Evolutionary conservation across 1,140 invertebrate genomes (phyloP).

Genomic region (Platyscapa corneri): DNA sequence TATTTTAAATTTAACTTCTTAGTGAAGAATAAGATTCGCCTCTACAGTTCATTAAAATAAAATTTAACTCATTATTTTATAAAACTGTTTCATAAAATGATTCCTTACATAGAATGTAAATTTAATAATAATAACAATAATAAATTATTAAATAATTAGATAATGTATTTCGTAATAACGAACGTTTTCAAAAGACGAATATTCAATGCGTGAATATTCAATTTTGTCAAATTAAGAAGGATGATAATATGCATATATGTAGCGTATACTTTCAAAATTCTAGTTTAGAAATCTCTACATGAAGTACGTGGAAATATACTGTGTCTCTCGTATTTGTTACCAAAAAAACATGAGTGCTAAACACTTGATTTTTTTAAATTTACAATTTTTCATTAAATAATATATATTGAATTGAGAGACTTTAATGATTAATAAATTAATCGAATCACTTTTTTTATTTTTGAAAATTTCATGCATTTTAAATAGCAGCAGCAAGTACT

Average conservation of each 20-base stretch:
- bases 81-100: slow-evolving; percentile 36
- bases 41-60: slow-evolving; percentile 18
- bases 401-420: slow-evolving; percentile 3
- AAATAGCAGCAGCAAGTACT: slow-evolving; percentile 30
- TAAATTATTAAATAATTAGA: no score
- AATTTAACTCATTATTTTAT: slow-evolving; percentile 42
- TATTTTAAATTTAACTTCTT: neutral
- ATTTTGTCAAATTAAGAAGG: neutral
- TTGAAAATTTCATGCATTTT: slow-evolving; percentile 16
- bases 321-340: neutral
- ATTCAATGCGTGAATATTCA: neutral
- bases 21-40: no score
- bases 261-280: neutral
- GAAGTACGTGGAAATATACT: neutral
- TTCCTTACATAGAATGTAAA: neutral
- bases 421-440: slow-evolving; percentile 15
- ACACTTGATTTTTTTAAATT: slow-evolving; percentile 38
- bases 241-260: neutral
- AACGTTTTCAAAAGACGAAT: neutral
- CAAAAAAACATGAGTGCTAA: neutral
- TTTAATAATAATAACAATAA: slow-evolving; percentile 13
- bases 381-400: slow-evolving; percentile 23
- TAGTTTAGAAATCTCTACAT: neutral
- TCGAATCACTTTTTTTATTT: slow-evolving; percentile 46
- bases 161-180: slow-evolving; percentile 4